These are phyloP conservation scores for Lampris incognitus DNA, from an alignment of 2,113 vertebrate genomes.

Conservation along the genomic window DNA sequence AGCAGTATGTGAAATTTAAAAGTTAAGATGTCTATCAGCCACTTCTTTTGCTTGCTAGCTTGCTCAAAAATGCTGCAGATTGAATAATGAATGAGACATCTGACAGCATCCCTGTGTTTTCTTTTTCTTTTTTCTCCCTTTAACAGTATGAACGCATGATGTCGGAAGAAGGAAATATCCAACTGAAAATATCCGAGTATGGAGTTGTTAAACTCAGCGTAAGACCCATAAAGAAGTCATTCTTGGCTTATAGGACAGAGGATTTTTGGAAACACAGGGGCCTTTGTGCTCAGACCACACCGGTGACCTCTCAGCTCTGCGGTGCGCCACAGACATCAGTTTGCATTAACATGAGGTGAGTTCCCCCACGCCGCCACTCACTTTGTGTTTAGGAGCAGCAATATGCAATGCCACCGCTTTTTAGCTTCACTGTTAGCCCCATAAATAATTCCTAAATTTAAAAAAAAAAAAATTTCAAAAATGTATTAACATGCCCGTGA, in stretches of 20 bases:
- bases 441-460: slow-evolving; percentile 18
- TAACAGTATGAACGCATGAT: too few species aligned
- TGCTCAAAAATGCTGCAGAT: too few species aligned
- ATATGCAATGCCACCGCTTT: slow-evolving; percentile 36
- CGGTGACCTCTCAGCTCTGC: slow-evolving; percentile 32
- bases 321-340: slow-evolving; percentile 50
- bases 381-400: slow-evolving; percentile 59
- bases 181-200: background rate
- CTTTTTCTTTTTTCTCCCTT: too few species aligned
- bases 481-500: too few species aligned
- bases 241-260: slow-evolving; percentile 13
- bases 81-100: too few species aligned
- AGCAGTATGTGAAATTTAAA: too few species aligned
- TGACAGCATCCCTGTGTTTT: too few species aligned
- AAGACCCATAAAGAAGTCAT: slow-evolving; percentile 4
- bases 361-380: slow-evolving; percentile 26
- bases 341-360: slow-evolving; percentile 25
- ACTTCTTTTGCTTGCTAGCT: too few species aligned
- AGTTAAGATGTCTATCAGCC: too few species aligned
- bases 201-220: background rate
- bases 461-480: too few species aligned
- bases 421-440: slow-evolving; percentile 22
- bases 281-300: slow-evolving; percentile 53
- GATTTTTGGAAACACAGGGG: slow-evolving; percentile 42
- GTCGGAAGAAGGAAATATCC: too few species aligned